Conservation (phyloP, 2,113 vertebrate genomes). For the Galbula dea region DNA sequence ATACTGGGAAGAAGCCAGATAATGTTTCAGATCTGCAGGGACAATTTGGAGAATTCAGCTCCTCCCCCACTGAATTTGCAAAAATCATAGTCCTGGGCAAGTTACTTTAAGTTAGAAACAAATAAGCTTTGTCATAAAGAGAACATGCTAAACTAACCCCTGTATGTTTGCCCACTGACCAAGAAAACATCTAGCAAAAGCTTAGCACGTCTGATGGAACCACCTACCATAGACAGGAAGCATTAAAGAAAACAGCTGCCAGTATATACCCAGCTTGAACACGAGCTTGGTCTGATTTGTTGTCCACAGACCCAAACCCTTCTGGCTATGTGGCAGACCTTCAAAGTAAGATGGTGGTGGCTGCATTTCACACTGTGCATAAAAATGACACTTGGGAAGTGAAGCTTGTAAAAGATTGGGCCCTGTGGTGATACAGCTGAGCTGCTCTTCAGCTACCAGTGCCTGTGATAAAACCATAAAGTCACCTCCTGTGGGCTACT, state of each 20-base stretch:
- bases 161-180: background rate
- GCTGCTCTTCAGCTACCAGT: background rate
- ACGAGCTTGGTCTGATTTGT: background rate
- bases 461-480: background rate
- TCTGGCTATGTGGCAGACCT: background rate
- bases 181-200: background rate
- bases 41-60: background rate
- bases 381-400: background rate
- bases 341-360: background rate
- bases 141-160: background rate
- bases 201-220: background rate
- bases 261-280: background rate
- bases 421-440: background rate
- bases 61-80: background rate
- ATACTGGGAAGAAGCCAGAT: background rate
- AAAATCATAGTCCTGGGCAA: background rate
- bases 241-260: background rate
- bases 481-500: background rate
- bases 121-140: background rate
- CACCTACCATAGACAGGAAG: background rate
- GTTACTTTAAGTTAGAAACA: background rate
- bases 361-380: background rate
- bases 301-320: background rate
- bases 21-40: background rate
- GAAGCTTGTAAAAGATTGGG: background rate